Evolutionary conservation across 2,113 vertebrate species (phyloP), one percentile per base, ranked within the genome.

Genomic region (Odontesthes bonariensis): DNA sequence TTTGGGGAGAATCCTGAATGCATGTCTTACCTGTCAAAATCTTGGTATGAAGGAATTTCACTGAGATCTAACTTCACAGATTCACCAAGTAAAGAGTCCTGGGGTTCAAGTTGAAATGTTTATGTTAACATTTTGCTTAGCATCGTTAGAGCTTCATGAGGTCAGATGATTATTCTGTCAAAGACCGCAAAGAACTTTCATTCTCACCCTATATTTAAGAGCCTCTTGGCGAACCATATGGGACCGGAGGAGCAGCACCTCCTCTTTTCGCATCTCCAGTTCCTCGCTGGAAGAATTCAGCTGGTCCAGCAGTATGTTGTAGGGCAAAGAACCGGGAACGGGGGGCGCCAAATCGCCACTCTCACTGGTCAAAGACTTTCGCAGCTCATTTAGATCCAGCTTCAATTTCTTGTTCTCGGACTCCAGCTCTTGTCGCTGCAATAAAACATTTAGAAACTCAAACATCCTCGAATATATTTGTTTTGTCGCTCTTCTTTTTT

Each of bases 321-420:
- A 99, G 0, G 97, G 94, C 14, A 93, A 89, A 0, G 95, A 94
- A 4, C 96, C 96, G 0, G 89, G 84, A 11, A 60, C 69, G 20
- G 96, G 96, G 16, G 96, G 95, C 0, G 93, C 92, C 53, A 92
- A 65, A 20, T 94, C 91, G 1, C 94, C 93, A 20, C 93, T 87
- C 1, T 93, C 92, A 1, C 86, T 94, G 35, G 94, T 94, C 44
- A 99, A 92, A 13, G 96, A 95, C 64, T 93, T 95, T 35, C 97
- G 96, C 64, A 99, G 89, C 74, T 97, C 94, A 58, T 95, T 96
- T 69, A 99, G 88, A 76, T 99, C 95, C 52, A 96, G 96, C 93
- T 99, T 99, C 86, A 99, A 88, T 55, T 96, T 97, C 89, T 97
- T 98, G 79, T 98, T 99, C 88, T 97, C 97, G 13, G 96, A 96